Evolutionary conservation across 2,113 vertebrate species (phyloP).

Genomic region (Dolichallabes microphthalmus): DNA sequence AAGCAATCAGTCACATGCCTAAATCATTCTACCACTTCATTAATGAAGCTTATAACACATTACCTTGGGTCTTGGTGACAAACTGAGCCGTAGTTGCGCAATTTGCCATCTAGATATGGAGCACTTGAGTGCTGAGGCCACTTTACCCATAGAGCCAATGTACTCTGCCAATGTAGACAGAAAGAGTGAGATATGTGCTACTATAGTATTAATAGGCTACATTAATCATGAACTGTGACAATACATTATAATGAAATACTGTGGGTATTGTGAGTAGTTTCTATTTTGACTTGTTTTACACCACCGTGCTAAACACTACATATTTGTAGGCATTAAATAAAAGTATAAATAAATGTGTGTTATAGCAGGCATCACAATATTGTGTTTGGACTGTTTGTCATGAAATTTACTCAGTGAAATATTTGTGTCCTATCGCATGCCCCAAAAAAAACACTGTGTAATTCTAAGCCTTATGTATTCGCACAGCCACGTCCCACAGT

Average conservation of each 20-base stretch:
- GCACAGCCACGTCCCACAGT: background rate
- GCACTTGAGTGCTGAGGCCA: slow-evolving; percentile 87
- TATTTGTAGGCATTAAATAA: background rate
- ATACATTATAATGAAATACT: background rate
- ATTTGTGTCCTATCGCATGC: background rate
- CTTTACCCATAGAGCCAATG: slow-evolving; percentile 94
- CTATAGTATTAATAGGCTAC: background rate
- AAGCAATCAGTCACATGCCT: background rate
- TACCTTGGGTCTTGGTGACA: slow-evolving; percentile 98
- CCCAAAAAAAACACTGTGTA: too few relatives aligned
- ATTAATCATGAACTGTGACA: background rate
- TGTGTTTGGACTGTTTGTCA: background rate
- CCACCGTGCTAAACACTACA: background rate
- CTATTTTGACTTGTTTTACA: background rate
- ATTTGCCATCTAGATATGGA: slow-evolving; percentile 76
- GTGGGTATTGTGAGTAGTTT: background rate
- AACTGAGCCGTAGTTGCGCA: slow-evolving; percentile 85
- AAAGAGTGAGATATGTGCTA: slow-evolving; percentile 11
- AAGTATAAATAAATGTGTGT: background rate
- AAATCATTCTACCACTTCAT: background rate
- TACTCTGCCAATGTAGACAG: slow-evolving; percentile 74
- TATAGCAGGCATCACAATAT: background rate
- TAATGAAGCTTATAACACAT: background rate
- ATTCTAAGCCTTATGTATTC: background rate
- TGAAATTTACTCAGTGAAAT: background rate